Evolutionary conservation across 2,797 vertebrate species (phyloP), one percentile per base, ranked within the genome.

Genomic region (Macrochelys suwanniensis): DNA sequence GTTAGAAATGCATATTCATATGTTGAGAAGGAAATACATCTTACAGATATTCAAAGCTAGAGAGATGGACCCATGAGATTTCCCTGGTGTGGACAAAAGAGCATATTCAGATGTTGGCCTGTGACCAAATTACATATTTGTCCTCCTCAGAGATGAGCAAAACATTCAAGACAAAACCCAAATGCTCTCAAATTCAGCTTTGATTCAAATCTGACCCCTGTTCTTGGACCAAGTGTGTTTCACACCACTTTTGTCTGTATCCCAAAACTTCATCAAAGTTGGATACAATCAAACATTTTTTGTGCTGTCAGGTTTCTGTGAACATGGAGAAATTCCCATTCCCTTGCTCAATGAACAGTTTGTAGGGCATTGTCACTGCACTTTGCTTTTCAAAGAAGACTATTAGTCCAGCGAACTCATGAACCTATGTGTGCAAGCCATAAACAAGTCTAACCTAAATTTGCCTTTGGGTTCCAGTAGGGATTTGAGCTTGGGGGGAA

Each of bases 251-350:
- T 87, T 25, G 53, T 80, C 53, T 59, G 54, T 57, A 85, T 78
- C 50, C 68, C 47, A 59, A 25, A 61, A n/a, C 65, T 91, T 95
- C 85, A n/a, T 65, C 86, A 91, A 59, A 56, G 49, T n/a, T 89
- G 54, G 17, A 61, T 87, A 26, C 10, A 8, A 59, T 85, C n/a
- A 79, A 84, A 45, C 49, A 13, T 89, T 86, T 54, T 80, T 31
- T 82, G 37, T 90, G 71, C 50, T 90, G 65, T 47, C 80, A 59
- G 91, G 42, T 85, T 90, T 82, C 78, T 80, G 77, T 85, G 78
- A 88, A 74, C 23, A 49, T 42, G n/a, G 57, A 25, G 26, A 33
- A 17, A 50, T 59, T 76, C 59, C 51, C 53, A 85, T 81, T 37
- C 45, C 26, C 49, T 71, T 49, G 61, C 76, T 77, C 81, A 85